A percentile compares a stretch with the other conserved stretches of the same genome.
Conservation (phyloP, 2,113 vertebrate genomes). For the Arothron firmamentum region DNA sequence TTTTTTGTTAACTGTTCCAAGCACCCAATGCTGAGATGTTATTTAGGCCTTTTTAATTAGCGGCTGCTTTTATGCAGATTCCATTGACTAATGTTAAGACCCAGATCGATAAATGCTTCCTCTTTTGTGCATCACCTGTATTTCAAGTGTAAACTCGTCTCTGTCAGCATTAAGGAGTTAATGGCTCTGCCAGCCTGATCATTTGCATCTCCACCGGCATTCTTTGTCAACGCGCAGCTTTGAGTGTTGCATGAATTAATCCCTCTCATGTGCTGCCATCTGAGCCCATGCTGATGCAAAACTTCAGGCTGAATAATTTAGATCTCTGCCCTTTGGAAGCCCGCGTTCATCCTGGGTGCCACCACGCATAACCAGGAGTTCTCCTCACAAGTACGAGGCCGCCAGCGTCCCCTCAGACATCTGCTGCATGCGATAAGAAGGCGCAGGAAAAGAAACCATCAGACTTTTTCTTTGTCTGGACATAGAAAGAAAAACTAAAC, state of each 20-base stretch:
- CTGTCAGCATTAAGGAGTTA: conserved; percentile 16
- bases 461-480: conserved; percentile 40
- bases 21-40: background rate
- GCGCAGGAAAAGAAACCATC: conserved; percentile 42
- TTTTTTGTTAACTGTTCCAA: background rate
- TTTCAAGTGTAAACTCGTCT: conserved; percentile 10
- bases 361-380: conserved; percentile 47
- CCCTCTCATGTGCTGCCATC: conserved; percentile 64
- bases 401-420: conserved; percentile 57
- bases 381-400: conserved; percentile 57
- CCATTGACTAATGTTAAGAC: too few species aligned
- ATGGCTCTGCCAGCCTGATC: conserved; percentile 24
- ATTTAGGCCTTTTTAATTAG: too few species aligned
- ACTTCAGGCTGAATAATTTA: conserved; percentile 68
- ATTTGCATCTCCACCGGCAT: conserved; percentile 28
- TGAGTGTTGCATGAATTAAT: conserved; percentile 59
- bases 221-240: conserved; percentile 31
- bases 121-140: background rate
- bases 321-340: conserved; percentile 59
- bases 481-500: conserved; percentile 7
- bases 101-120: background rate
- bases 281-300: conserved; percentile 61
- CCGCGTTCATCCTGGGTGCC: conserved; percentile 40
- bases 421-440: conserved; percentile 62
- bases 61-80: too few species aligned